Conservation (phyloP, 2,888 invertebrate species). For the Eumerus sabulonum region DNA sequence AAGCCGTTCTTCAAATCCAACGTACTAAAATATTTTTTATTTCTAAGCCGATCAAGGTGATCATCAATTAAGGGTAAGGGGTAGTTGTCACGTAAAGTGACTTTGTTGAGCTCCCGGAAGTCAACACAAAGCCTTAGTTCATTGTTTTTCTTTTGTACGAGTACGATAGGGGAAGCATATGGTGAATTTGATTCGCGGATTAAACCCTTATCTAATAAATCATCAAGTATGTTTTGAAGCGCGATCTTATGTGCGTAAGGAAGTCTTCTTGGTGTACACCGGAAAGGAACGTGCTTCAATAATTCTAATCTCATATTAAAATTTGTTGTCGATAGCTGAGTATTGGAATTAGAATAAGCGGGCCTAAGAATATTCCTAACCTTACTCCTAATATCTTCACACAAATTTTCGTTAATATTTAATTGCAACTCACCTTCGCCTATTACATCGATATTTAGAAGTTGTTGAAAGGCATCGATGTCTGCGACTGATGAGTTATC, state of each 20-base stretch:
- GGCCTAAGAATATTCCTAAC: slow-evolving; percentile 1
- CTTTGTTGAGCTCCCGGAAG: slow-evolving; percentile 2
- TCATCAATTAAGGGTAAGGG: slow-evolving; percentile 58
- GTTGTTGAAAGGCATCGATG: background rate
- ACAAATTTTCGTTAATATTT: slow-evolving; percentile 10
- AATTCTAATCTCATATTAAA: slow-evolving; percentile 40
- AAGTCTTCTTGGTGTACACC: slow-evolving; percentile 19
- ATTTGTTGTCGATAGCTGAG: background rate
- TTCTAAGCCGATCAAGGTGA: slow-evolving; percentile 41
- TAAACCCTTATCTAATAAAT: background rate
- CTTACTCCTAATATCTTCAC: slow-evolving; percentile 2
- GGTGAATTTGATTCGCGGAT: slow-evolving; percentile 3
- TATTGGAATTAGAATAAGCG: slow-evolving; percentile 10
- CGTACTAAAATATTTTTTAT: slow-evolving; percentile 66
- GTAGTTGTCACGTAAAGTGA: slow-evolving; percentile 48
- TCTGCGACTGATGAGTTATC: no score
- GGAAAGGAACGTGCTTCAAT: slow-evolving; percentile 8
- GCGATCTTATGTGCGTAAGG: slow-evolving; percentile 20
- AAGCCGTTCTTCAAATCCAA: slow-evolving; percentile 68
- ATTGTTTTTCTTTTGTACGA: slow-evolving; percentile 21
- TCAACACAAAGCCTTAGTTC: slow-evolving; percentile 6
- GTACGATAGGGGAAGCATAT: background rate
- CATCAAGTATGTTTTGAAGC: slow-evolving; percentile 19
- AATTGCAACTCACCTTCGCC: slow-evolving; percentile 7
- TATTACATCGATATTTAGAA: slow-evolving; percentile 10